phyloP scores from a whole-genome alignment of 2,113 vertebrate species.

The Onychorhynchus coronatus region DNA sequence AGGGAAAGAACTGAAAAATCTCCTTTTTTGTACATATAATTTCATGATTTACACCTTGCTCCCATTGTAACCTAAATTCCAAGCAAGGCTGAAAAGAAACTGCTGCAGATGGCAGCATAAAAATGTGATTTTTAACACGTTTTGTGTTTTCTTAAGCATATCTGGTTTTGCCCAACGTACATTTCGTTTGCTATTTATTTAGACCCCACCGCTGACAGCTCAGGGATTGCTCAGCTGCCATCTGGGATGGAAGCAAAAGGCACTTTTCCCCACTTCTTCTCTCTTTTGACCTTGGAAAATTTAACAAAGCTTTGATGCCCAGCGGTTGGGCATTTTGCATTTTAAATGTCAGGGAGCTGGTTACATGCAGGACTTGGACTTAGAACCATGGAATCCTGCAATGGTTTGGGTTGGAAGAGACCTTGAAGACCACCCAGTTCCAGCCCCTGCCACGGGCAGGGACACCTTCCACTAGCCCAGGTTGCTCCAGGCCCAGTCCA shows the following conservation, averaged over 20 bases:
- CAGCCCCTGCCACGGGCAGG: background rate
- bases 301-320: background rate
- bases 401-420: background rate
- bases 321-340: background rate
- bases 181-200: background rate
- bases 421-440: background rate
- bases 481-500: too few relatives aligned
- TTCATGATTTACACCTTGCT: background rate
- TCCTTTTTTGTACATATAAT: background rate
- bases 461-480: background rate
- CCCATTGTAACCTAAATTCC: background rate
- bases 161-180: slow-evolving; percentile 9
- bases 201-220: background rate
- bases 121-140: background rate
- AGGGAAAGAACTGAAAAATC: background rate
- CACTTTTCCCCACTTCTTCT: background rate
- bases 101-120: slow-evolving; percentile 3
- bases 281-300: background rate
- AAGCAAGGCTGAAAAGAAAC: background rate
- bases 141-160: background rate
- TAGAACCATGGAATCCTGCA: background rate
- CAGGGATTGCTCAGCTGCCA: background rate
- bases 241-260: background rate
- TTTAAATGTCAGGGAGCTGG: background rate
- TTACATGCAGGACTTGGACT: background rate